Conservation (phyloP, 2,797 vertebrate genomes). For the Phaenicophaeus curvirostris region DNA sequence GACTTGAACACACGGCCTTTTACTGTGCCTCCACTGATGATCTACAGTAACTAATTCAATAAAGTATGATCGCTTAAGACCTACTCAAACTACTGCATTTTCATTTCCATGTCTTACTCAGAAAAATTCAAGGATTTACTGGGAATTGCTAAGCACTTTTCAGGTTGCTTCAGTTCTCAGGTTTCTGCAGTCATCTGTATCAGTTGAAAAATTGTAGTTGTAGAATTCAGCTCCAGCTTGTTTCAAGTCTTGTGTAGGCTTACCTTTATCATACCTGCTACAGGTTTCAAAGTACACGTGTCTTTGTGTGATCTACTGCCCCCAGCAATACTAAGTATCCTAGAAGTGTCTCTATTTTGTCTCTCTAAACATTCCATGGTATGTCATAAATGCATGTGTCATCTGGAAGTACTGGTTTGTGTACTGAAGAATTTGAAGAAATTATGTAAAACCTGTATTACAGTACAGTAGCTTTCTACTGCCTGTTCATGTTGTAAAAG, state of each 20-base stretch:
- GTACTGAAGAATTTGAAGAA: neutral
- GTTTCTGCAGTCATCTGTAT: neutral
- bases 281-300: neutral
- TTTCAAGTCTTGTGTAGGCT: neutral
- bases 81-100: neutral
- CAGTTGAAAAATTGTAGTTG: neutral
- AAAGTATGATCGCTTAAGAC: neutral
- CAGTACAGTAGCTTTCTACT: neutral
- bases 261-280: neutral
- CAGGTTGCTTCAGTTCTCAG: neutral
- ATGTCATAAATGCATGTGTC: neutral
- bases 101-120: neutral
- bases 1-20: neutral
- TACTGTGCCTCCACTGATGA: neutral
- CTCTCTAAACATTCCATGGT: neutral
- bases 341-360: neutral
- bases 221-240: neutral
- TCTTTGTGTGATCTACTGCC: neutral
- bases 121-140: neutral
- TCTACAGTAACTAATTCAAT: neutral
- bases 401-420: neutral
- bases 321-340: neutral
- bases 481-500: neutral
- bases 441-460: neutral
- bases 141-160: slow-evolving; percentile 8